A percentile compares a stretch with the other conserved stretches of the same genome.
Evolutionary conservation across 2,113 vertebrate species (phyloP).

Genomic region (Ptyas mucosa): DNA sequence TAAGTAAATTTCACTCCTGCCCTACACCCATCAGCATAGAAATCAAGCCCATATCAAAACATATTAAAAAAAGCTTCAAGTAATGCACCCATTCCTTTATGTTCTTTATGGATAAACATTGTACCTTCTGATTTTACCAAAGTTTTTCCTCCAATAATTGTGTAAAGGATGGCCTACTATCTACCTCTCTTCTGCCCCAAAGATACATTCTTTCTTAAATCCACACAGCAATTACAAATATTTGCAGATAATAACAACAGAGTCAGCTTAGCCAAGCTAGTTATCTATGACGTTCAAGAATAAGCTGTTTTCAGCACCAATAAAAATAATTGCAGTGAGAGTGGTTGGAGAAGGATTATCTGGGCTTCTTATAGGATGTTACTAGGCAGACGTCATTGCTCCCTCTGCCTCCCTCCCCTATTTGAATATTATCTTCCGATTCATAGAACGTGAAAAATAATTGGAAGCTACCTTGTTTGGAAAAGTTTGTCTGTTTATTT

Average conservation of each 20-base stretch:
- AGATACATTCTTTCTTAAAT: background rate
- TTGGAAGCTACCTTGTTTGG: background rate
- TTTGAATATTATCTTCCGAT: background rate
- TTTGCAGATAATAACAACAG: background rate
- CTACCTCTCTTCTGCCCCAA: background rate
- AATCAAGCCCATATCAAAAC: background rate
- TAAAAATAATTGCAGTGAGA: background rate
- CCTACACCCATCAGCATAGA: background rate
- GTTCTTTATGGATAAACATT: background rate
- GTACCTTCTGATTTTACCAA: background rate
- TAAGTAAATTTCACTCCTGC: too few species aligned
- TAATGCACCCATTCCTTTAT: background rate
- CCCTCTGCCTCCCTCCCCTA: background rate
- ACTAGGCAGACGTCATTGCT: background rate
- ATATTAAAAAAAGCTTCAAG: background rate
- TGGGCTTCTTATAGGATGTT: background rate
- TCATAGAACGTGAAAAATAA: background rate
- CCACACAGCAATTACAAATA: background rate
- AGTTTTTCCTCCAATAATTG: background rate
- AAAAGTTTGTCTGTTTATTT: background rate
- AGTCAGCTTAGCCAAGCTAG: background rate
- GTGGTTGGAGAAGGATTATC: background rate
- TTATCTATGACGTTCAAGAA: background rate
- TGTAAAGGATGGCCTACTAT: background rate
- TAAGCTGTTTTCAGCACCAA: background rate